phyloP scores from a whole-genome alignment of 2,888 invertebrate species.

The Peribatodes rhomboidaria region DNA sequence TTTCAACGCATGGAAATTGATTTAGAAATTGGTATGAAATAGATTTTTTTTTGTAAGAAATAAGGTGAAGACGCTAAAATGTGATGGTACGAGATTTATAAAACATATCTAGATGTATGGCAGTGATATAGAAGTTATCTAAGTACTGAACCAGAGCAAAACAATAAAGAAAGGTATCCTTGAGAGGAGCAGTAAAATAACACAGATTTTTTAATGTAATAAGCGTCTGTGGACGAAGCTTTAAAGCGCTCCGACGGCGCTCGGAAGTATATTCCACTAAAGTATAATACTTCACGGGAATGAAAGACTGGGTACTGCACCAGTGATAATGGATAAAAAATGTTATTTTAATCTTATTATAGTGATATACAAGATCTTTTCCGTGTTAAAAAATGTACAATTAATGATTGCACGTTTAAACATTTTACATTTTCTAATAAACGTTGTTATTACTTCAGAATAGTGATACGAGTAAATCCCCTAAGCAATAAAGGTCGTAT shows the following conservation, averaged over 20 bases:
- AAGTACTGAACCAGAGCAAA: neutral
- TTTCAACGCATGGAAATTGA: no score
- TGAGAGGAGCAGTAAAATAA: neutral
- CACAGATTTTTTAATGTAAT: neutral
- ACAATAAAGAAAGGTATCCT: neutral
- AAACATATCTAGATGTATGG: no score
- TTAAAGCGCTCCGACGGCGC: slow-evolving; percentile 14
- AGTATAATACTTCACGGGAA: slow-evolving; percentile 14
- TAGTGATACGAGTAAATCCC: no score
- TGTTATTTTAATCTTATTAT: slow-evolving; percentile 12
- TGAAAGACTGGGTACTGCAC: slow-evolving; percentile 11
- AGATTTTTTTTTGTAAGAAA: no score
- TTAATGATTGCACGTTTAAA: no score
- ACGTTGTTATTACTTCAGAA: no score
- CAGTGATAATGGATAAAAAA: slow-evolving; percentile 13
- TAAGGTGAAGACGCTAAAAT: no score
- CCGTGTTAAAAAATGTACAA: no score
- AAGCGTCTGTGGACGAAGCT: slow-evolving; percentile 4
- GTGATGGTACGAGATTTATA: no score
- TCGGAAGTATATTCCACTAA: slow-evolving; percentile 20
- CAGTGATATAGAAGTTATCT: neutral
- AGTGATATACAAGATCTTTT: neutral
- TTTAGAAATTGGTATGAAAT: no score
- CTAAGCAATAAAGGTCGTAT: no score
- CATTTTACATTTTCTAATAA: no score